Base-by-base conservation (phyloP, 2,797 vertebrate genomes). In the Sylvilagus floridanus region DNA sequence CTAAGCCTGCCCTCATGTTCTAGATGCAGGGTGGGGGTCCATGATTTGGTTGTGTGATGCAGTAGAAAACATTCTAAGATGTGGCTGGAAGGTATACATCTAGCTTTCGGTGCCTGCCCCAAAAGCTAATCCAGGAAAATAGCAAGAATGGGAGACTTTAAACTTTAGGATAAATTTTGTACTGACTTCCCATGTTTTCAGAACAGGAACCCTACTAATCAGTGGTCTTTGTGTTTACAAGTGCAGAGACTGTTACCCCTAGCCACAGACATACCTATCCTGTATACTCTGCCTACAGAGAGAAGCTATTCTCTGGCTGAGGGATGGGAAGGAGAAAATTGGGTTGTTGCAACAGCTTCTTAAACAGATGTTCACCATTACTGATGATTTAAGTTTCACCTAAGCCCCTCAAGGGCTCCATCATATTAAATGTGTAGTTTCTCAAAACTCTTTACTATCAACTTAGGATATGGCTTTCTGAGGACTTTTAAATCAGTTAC, bases 371-470 rank as follows among this genome's bases (percentile, higher is more conserved):
- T 84, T 26, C 7, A 65, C 9, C 35, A 73, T 50, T 52, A 7
- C 6, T 47, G 52, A 84, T 13, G 6, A 63, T 16, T 75, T 73
- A 84, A 47, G 16, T 21, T 52, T 93, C 13, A 66, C 1, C 32
- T 35, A 5, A 71, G n/a, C 10, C 5, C 50, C 47, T 62, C 28
- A 0, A 79, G 8, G 4, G 7, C 76, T 7, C 1, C 19, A 68
- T 91, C 54, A 13, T 50, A 30, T 69, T 72, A 92, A 93, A 71
- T 37, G 9, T 3, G 16, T 76, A 28, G 22, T 76, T 95, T 91
- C 47, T 60, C n/a, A 57, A 22, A 73, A 81, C 16, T 90, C 47
- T 2, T 30, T 26, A 26, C 63, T 84, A 26, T 69, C 57, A 21
- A 6, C 19, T 30, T 47, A 24, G 19, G 7, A 57, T 62, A 88